phyloP scores from a whole-genome alignment of 2,888 invertebrate species.

The Dynastes grantii region DNA sequence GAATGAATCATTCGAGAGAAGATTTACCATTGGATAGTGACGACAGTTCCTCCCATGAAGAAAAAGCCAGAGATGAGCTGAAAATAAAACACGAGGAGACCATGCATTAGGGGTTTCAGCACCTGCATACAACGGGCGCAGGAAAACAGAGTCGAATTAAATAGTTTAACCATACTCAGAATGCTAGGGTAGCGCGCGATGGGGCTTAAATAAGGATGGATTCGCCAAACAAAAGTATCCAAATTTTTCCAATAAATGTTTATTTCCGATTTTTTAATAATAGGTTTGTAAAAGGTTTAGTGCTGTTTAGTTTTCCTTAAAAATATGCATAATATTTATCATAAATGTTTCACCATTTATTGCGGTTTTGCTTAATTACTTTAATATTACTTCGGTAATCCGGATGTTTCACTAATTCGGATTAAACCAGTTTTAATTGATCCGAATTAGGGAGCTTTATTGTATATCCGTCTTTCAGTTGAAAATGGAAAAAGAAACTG shows the following conservation, averaged over 20 bases:
- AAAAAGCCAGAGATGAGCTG: background rate
- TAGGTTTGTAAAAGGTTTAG: no score
- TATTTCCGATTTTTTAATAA: background rate
- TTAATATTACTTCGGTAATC: background rate
- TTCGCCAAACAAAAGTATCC: background rate
- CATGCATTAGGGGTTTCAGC: background rate
- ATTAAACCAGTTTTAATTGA: slow-evolving; percentile 10
- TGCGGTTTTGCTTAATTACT: background rate
- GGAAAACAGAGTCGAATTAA: background rate
- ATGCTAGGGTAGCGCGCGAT: background rate
- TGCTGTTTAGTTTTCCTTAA: no score
- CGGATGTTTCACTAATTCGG: background rate
- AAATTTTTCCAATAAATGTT: background rate
- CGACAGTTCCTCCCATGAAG: slow-evolving; percentile 11
- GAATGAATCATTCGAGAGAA: background rate
- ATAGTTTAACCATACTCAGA: background rate
- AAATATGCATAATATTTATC: no score
- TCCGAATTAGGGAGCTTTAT: slow-evolving; percentile 13
- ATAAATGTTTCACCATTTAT: no score
- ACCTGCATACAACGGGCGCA: background rate
- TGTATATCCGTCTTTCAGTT: background rate
- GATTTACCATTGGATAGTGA: slow-evolving; percentile 18
- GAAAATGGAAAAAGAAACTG: no score
- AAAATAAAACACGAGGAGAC: slow-evolving; percentile 3
- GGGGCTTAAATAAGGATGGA: no score